These are phyloP conservation scores for Carassius auratus DNA, from an alignment of 2,113 vertebrate species.

Conservation along the genomic window DNA sequence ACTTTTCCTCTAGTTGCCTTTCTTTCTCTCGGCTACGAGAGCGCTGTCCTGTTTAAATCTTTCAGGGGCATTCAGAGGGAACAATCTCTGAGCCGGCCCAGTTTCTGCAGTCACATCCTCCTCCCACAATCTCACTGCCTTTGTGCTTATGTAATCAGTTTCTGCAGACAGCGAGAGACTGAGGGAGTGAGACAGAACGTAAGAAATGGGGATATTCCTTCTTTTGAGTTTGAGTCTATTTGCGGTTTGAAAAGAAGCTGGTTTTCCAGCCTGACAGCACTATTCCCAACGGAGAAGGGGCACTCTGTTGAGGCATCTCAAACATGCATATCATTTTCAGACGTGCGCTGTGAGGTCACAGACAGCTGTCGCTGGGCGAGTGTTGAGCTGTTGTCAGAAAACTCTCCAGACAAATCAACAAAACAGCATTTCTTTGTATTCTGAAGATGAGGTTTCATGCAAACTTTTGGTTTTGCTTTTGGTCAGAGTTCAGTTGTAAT, in stretches of 20 bases:
- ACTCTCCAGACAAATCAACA: not conserved
- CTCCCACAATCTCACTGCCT: not conserved
- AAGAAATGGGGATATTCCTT: not conserved
- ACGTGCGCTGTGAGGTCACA: conserved; percentile 17
- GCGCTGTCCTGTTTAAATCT: not conserved
- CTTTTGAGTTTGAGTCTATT: not conserved
- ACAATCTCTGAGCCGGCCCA: not conserved
- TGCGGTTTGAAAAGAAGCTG: not conserved
- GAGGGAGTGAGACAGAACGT: not conserved
- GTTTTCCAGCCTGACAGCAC: not conserved
- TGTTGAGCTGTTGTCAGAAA: not conserved
- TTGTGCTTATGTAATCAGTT: conserved; percentile 33
- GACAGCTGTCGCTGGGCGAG: conserved; percentile 8
- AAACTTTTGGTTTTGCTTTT: not conserved
- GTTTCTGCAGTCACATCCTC: conserved; percentile 1
- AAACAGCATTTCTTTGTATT: not conserved
- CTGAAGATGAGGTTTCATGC: not conserved
- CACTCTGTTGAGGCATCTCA: not conserved
- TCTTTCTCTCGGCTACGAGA: not conserved
- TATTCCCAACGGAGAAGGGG: not conserved
- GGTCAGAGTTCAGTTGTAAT: not conserved
- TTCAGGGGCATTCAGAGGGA: conserved; percentile 8
- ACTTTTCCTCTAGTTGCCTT: not conserved
- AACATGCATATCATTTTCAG: conserved; percentile 14
- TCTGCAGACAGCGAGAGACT: not conserved